Evolutionary conservation across 2,888 invertebrate species (phyloP).

Genomic region (Ephialtes manifestator): DNA sequence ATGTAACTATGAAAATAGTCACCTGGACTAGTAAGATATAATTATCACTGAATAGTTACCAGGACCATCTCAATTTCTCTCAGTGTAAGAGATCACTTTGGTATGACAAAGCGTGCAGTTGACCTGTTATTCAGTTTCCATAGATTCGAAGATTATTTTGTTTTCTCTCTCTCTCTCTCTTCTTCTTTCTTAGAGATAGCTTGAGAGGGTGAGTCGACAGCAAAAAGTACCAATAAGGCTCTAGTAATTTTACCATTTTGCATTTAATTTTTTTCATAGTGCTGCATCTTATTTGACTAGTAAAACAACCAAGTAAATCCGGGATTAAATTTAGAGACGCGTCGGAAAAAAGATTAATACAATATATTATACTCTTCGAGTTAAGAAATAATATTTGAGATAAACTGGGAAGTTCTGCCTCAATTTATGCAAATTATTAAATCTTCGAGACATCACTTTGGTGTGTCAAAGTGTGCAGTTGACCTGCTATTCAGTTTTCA

Average conservation of each 20-base stretch:
- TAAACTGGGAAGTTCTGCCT: constrained; percentile 43
- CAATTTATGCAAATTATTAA: constrained; percentile 43
- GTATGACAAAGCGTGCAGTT: constrained; percentile 43
- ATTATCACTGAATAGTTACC: too few relatives aligned
- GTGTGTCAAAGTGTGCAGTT: constrained; percentile 44
- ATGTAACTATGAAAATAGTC: too few relatives aligned
- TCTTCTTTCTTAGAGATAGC: neutral
- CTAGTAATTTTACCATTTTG: too few relatives aligned
- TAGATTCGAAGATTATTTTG: constrained; percentile 53
- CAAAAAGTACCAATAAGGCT: too few relatives aligned
- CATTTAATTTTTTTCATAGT: too few relatives aligned
- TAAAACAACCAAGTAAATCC: too few relatives aligned
- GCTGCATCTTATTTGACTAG: too few relatives aligned
- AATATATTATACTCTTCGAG: constrained; percentile 16
- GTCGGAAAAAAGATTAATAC: too few relatives aligned
- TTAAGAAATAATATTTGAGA: constrained; percentile 34
- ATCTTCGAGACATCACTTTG: constrained; percentile 33
- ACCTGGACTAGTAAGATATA: too few relatives aligned
- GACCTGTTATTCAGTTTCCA: constrained; percentile 55
- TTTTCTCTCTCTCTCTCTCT: too few relatives aligned
- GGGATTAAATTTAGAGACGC: too few relatives aligned
- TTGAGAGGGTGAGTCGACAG: constrained; percentile 39
- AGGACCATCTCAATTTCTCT: too few relatives aligned
- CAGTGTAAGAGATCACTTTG: constrained; percentile 21
- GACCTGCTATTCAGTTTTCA: constrained; percentile 53